These are phyloP conservation scores for Brachionus sp. DNA, from an alignment of 1,140 invertebrate species.

Conservation along the genomic window DNA sequence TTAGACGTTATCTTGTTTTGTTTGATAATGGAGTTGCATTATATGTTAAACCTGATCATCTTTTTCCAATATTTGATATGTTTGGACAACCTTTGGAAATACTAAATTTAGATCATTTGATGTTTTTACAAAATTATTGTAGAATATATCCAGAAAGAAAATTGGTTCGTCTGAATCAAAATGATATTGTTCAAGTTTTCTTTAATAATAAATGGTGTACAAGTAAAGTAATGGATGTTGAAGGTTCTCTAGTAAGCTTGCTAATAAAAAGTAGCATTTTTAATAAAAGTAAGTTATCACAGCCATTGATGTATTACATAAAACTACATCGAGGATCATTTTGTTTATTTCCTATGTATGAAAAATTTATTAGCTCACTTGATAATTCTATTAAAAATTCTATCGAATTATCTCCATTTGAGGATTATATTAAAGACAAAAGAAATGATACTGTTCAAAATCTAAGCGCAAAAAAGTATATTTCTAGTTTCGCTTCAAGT, in stretches of 20 bases:
- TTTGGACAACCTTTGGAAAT: not conserved
- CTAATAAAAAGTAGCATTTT: not conserved
- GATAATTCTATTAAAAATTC: not conserved
- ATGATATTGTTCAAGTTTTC: conserved; percentile 19
- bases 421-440: conserved; percentile 17
- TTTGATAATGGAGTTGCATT: conserved; percentile 29
- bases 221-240: not conserved
- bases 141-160: conserved; percentile 33
- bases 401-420: not conserved
- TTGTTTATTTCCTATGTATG: conserved; percentile 12
- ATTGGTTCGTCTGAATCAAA: not conserved
- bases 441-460: not conserved
- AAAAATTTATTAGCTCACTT: not conserved
- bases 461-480: not conserved
- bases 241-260: conserved; percentile 5
- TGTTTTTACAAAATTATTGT: conserved; percentile 29
- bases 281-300: not conserved
- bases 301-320: not conserved
- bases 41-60: conserved; percentile 17
- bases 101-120: not conserved
- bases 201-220: conserved; percentile 9
- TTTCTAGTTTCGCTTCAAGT: conserved; percentile 8
- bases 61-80: conserved; percentile 10
- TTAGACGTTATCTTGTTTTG: conserved; percentile 21
- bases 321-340: conserved; percentile 5